These are phyloP conservation scores for Taeniopygia guttata DNA, from an alignment of 2,797 vertebrate species.

Conservation along the genomic window DNA sequence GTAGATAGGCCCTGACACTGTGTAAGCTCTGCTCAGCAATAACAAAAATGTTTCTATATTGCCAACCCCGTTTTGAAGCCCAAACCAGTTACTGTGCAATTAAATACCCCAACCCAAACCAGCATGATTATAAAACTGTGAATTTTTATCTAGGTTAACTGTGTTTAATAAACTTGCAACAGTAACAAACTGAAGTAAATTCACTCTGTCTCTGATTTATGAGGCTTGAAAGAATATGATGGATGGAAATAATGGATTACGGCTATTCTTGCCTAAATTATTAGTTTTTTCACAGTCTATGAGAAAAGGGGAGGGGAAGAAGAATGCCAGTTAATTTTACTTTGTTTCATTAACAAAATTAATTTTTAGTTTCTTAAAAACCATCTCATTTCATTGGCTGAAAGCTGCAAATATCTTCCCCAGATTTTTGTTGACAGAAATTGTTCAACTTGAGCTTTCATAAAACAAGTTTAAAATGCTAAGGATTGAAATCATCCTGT, in stretches of 20 bases:
- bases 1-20: background rate
- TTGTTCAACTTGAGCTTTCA: background rate
- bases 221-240: background rate
- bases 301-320: background rate
- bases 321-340: background rate
- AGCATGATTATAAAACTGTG: background rate
- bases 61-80: background rate
- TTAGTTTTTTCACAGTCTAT: background rate
- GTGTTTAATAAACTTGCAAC: background rate
- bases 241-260: background rate
- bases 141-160: background rate
- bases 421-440: background rate
- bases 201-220: background rate
- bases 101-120: background rate
- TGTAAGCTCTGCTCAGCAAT: background rate
- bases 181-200: background rate
- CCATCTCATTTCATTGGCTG: background rate
- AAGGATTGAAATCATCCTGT: background rate
- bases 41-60: accelerated
- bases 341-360: background rate
- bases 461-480: background rate
- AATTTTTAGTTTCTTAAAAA: background rate
- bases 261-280: background rate
- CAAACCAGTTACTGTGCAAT: background rate
- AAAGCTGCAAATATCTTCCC: background rate